Conservation (phyloP, 1,140 invertebrate species). For the Eurosta solidaginis region DNA sequence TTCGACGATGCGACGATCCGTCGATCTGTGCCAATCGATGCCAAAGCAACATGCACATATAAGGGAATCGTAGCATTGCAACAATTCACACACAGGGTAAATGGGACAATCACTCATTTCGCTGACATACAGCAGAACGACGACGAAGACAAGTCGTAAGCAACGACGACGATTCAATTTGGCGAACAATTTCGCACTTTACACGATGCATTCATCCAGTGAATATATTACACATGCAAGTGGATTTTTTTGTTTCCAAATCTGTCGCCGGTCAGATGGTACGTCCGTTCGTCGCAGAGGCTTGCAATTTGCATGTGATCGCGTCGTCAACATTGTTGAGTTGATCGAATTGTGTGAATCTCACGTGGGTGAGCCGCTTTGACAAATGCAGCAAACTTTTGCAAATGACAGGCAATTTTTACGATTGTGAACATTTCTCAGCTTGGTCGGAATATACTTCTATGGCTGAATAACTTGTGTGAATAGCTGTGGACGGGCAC, state of each 20-base stretch:
- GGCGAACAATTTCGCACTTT: constrained; percentile 13
- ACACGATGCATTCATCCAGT: neutral
- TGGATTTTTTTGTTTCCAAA: neutral
- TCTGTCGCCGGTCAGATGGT: neutral
- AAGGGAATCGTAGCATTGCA: too few relatives aligned
- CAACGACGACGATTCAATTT: constrained; percentile 7
- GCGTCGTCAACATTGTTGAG: constrained; percentile 7
- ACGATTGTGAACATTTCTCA: constrained; percentile 12
- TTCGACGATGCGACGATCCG: neutral
- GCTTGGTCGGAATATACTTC: neutral
- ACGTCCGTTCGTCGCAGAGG: too few relatives aligned
- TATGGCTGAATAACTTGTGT: neutral
- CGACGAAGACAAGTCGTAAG: neutral
- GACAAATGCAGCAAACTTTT: constrained; percentile 17
- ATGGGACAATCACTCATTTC: constrained; percentile 24
- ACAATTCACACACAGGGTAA: constrained; percentile 21
- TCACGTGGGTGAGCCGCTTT: constrained; percentile 21
- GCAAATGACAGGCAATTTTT: constrained; percentile 24
- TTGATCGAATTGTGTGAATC: constrained; percentile 27
- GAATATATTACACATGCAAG: neutral
- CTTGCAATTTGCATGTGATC: constrained; percentile 5
- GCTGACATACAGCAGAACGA: neutral
- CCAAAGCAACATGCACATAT: neutral
- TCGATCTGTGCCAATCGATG: constrained; percentile 8
- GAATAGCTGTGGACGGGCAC: constrained; percentile 9